Percentiles rank a stretch among this genome's conserved stretches.
These are phyloP conservation scores for Leptinotarsa rubiginosa DNA, from an alignment of 2,888 invertebrate genomes.

Conservation along the genomic window DNA sequence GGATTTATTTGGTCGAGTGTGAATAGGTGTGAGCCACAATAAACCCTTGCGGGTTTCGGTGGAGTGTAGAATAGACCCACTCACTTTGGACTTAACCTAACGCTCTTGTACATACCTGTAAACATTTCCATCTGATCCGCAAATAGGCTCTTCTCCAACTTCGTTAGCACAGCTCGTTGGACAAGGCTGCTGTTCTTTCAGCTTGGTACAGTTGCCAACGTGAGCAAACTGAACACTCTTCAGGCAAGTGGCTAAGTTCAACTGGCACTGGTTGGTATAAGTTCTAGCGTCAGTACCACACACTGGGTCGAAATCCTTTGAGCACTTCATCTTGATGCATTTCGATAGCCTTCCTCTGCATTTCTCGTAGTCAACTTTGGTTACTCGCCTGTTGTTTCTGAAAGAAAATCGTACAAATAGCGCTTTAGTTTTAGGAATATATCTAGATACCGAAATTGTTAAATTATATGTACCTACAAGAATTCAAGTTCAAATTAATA, in stretches of 20 bases:
- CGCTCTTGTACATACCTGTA: constrained; percentile 77
- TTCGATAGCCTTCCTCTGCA: constrained; percentile 80
- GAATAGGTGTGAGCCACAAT: too few relatives aligned
- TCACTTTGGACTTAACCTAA: too few relatives aligned
- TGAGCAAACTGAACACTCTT: constrained; percentile 90
- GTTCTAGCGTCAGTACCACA: constrained; percentile 91
- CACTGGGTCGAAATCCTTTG: constrained; percentile 80
- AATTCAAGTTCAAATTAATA: too few relatives aligned
- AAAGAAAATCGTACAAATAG: constrained; percentile 18
- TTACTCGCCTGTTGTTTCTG: constrained; percentile 71
- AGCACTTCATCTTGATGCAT: constrained; percentile 80
- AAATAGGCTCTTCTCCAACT: constrained; percentile 78
- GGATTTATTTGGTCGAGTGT: too few relatives aligned
- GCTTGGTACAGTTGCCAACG: constrained; percentile 85
- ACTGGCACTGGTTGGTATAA: constrained; percentile 84
- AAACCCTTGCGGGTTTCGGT: too few relatives aligned
- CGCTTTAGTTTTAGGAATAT: too few relatives aligned
- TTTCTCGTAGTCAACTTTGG: constrained; percentile 82
- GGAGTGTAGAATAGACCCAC: too few relatives aligned
- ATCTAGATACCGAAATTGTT: too few relatives aligned
- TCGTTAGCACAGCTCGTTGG: constrained; percentile 72
- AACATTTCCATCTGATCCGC: constrained; percentile 91
- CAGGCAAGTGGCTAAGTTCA: constrained; percentile 87
- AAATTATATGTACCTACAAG: too few relatives aligned
- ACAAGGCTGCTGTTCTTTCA: constrained; percentile 75